Conservation (phyloP, 2,113 vertebrate genomes). For the Pelobates fuscus region DNA sequence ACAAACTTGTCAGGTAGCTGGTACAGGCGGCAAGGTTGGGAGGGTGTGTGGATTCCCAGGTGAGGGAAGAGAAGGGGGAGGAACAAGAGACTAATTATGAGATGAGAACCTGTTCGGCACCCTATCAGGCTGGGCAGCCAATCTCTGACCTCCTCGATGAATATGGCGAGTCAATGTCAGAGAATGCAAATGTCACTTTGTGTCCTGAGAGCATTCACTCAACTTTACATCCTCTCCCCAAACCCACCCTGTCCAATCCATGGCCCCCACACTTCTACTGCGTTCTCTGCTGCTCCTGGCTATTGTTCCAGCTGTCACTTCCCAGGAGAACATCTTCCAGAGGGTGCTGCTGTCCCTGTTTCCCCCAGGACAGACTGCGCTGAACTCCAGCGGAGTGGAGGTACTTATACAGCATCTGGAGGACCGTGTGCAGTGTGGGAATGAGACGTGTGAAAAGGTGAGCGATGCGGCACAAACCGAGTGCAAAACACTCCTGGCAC, state of each 20-base stretch:
- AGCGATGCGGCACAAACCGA: neutral
- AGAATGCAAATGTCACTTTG: constrained; percentile 1
- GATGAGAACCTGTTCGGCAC: neutral
- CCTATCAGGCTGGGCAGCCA: constrained; percentile 3
- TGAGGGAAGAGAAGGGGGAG: neutral
- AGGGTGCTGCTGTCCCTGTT: constrained; percentile 10
- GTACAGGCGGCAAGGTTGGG: neutral
- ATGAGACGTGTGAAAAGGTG: constrained; percentile 40
- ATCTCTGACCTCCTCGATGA: neutral
- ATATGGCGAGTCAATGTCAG: neutral
- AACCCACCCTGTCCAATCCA: neutral
- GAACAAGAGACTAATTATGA: neutral
- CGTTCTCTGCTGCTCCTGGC: neutral
- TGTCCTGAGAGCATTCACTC: neutral
- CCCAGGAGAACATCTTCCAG: neutral
- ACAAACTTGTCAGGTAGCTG: too few relatives aligned
- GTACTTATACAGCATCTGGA: constrained; percentile 40
- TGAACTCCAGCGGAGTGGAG: neutral
- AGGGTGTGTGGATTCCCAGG: neutral
- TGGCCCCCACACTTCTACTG: neutral
- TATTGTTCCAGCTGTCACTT: neutral
- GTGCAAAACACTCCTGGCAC: constrained; percentile 6
- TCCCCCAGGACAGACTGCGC: constrained; percentile 11
- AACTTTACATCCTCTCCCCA: neutral
- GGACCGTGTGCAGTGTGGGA: constrained; percentile 39